Conservation (phyloP, 2,888 invertebrate species). For the Bruchidius siliquastri region DNA sequence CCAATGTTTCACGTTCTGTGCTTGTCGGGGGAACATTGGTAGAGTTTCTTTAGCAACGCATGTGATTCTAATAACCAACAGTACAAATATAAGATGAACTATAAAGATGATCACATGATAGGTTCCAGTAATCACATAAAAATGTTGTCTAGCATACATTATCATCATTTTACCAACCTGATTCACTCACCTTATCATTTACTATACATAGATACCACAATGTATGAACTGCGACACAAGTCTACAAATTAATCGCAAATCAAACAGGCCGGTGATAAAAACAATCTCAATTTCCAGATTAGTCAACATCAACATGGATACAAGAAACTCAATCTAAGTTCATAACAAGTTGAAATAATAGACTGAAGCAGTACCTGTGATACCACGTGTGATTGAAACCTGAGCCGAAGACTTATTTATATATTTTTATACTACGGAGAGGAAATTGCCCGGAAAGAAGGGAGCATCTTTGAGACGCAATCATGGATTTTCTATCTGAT, state of each 20-base stretch:
- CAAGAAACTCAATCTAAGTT: neutral
- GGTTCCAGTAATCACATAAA: no score
- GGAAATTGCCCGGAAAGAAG: neutral
- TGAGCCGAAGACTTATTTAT: neutral
- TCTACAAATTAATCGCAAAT: neutral
- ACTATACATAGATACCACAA: neutral
- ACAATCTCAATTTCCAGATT: neutral
- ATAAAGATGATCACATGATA: no score
- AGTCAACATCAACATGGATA: neutral
- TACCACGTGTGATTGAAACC: neutral
- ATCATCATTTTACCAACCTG: neutral
- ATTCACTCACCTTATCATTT: neutral
- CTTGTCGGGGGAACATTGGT: no score
- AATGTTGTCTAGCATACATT: no score
- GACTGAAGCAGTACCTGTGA: neutral
- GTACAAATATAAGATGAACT: no score
- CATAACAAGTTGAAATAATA: neutral
- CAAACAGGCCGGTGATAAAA: neutral
- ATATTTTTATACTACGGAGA: neutral
- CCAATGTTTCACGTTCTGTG: no score
- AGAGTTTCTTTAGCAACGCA: no score
- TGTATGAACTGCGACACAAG: neutral
- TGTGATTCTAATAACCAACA: no score
- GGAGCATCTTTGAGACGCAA: neutral
- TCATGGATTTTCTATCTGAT: slow-evolving; percentile 31